A percentile compares a stretch with the other conserved stretches of the same genome.
Conservation (phyloP, 2,113 vertebrate genomes). For the Macquaria ambigua region DNA sequence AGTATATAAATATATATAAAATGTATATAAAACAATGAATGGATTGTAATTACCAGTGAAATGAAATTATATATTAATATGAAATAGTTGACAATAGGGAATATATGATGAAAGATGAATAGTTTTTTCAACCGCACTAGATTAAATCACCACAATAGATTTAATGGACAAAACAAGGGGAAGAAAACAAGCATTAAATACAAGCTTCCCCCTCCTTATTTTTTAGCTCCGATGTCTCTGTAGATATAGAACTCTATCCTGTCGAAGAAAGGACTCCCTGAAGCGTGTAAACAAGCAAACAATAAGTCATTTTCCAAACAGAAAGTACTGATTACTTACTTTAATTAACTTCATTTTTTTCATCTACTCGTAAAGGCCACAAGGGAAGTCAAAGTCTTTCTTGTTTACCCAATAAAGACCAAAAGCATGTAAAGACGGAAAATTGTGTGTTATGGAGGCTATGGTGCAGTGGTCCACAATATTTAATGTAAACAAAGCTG, state of each 20-base stretch:
- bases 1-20: too few relatives aligned
- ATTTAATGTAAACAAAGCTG: constrained; percentile 74
- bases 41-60: not conserved
- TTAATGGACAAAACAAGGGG: not conserved
- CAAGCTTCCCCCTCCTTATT: not conserved
- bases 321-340: constrained; percentile 51
- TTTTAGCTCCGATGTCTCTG: constrained; percentile 10
- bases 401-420: constrained; percentile 60
- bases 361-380: constrained; percentile 46
- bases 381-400: constrained; percentile 53
- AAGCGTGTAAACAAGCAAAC: constrained; percentile 61
- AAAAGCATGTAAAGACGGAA: constrained; percentile 37
- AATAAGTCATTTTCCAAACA: constrained; percentile 49
- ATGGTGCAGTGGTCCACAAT: constrained; percentile 57
- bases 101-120: constrained; percentile 4
- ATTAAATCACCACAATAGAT: constrained; percentile 14
- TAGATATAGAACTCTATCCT: constrained; percentile 41
- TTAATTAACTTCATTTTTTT: constrained; percentile 59
- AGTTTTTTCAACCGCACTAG: not conserved
- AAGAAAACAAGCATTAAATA: not conserved
- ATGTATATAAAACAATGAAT: constrained; percentile 6
- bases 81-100: not conserved
- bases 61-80: not conserved
- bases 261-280: constrained; percentile 41
- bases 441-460: constrained; percentile 36